These are phyloP conservation scores for Chondrilla cf. caribensis DNA, from an alignment of 37 sponge, comb jelly and placozoan species.

Conservation along the genomic window DNA sequence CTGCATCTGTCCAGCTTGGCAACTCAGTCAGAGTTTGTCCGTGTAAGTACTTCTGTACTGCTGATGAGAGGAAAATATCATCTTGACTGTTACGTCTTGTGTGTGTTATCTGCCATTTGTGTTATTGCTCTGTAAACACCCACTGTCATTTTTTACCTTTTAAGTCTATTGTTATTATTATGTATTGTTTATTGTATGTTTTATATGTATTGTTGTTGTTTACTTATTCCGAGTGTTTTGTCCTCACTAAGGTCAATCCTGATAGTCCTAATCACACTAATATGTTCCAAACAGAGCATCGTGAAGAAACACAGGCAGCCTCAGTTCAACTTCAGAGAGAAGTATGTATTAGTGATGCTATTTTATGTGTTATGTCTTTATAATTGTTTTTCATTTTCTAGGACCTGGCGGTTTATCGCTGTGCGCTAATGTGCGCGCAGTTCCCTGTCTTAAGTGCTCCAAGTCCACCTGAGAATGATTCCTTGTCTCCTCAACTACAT, in stretches of 20 bases:
- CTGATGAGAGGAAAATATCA: too few relatives aligned
- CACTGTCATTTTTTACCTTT: too few relatives aligned
- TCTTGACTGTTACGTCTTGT: too few relatives aligned
- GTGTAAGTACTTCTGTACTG: conserved; percentile 30
- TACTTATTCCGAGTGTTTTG: too few relatives aligned
- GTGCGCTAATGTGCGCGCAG: conserved; percentile 79
- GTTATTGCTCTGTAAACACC: too few relatives aligned
- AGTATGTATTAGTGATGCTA: neutral
- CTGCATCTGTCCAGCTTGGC: conserved; percentile 44
- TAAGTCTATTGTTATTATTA: too few relatives aligned
- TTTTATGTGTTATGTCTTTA: neutral
- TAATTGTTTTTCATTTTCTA: conserved; percentile 1
- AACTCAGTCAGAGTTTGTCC: conserved; percentile 37
- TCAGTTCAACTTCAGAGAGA: neutral
- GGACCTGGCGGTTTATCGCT: conserved; percentile 66
- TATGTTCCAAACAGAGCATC: too few relatives aligned
- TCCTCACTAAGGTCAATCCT: too few relatives aligned
- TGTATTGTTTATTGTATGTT: too few relatives aligned
- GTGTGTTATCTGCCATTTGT: too few relatives aligned
- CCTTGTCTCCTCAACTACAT: conserved; percentile 45
- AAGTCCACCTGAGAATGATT: conserved; percentile 57
- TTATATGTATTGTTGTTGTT: too few relatives aligned
- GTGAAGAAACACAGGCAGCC: neutral
- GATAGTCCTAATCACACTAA: too few relatives aligned
- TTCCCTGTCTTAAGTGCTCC: conserved; percentile 85